phyloP scores from a whole-genome alignment of 2,888 invertebrate genomes.

The Agriotes lineatus region DNA sequence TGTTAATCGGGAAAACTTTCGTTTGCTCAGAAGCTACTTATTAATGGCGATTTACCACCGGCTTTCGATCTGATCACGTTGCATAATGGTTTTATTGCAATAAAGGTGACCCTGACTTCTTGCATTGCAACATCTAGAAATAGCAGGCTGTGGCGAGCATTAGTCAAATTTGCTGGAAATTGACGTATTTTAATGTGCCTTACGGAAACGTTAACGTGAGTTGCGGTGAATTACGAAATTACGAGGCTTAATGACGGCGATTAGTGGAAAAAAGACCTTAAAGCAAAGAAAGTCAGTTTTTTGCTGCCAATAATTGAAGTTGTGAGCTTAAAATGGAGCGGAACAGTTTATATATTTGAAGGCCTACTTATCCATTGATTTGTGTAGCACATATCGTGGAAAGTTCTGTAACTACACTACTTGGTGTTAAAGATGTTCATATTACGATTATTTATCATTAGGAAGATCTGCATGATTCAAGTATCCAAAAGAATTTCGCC shows the following conservation, averaged over 20 bases:
- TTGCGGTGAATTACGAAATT: neutral
- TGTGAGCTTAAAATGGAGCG: neutral
- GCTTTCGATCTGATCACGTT: neutral
- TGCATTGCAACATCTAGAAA: neutral
- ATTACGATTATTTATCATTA: too few species aligned
- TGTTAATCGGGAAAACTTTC: neutral
- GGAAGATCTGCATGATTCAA: too few species aligned
- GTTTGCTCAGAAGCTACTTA: neutral
- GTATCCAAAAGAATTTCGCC: too few species aligned
- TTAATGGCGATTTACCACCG: neutral
- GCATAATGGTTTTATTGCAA: neutral
- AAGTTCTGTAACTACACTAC: neutral
- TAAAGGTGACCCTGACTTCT: neutral
- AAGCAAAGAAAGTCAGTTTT: neutral
- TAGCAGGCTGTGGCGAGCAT: neutral
- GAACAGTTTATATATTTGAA: conserved; percentile 1
- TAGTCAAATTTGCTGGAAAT: neutral
- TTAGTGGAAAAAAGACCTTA: neutral
- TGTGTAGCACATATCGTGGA: neutral
- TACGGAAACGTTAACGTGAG: neutral
- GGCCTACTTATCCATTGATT: conserved; percentile 6
- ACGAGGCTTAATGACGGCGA: neutral
- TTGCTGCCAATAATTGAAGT: neutral
- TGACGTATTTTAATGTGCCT: neutral
- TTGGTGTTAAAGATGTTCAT: too few species aligned